These are phyloP conservation scores for Camelus dromedarius DNA, from an alignment of 2,113 vertebrate species.

Conservation along the genomic window DNA sequence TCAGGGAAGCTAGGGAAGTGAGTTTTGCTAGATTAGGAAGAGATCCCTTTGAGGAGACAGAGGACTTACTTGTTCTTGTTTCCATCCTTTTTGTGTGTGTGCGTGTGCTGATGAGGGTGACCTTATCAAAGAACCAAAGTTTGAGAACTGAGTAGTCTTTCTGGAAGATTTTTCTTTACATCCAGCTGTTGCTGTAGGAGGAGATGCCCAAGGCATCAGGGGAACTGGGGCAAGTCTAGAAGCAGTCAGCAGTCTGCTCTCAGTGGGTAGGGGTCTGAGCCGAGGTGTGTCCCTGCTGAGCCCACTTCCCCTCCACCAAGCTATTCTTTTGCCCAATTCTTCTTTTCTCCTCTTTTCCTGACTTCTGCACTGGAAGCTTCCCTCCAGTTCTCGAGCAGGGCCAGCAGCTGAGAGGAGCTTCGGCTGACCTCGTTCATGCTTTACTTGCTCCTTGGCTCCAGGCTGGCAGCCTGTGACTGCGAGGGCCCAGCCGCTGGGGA, in stretches of 20 bases:
- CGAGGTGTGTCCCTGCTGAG: background rate
- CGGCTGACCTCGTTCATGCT: background rate
- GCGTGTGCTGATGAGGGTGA: background rate
- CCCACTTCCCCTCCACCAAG: too few species aligned
- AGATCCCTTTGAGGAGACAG: background rate
- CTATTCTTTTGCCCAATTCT: background rate
- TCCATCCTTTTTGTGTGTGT: background rate
- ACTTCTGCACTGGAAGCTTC: conserved; percentile 11
- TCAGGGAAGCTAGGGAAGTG: background rate
- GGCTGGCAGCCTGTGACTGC: background rate
- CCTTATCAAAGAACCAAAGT: background rate
- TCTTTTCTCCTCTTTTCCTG: background rate
- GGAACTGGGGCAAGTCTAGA: background rate
- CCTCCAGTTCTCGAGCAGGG: background rate
- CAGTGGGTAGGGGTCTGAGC: background rate
- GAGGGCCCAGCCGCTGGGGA: background rate
- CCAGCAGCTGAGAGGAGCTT: background rate
- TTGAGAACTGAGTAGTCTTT: background rate
- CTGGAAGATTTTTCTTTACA: conserved; percentile 19
- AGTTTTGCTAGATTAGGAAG: conserved; percentile 22
- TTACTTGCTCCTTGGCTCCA: conserved; percentile 27
- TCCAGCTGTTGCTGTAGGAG: background rate
- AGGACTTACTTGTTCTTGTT: background rate
- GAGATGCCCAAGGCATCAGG: accelerated
- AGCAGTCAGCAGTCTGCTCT: background rate